Evolutionary conservation across 1,140 invertebrate genomes (phyloP), one percentile per base, ranked within the genome.

Genomic region (Macrocentrus cingulum): DNA sequence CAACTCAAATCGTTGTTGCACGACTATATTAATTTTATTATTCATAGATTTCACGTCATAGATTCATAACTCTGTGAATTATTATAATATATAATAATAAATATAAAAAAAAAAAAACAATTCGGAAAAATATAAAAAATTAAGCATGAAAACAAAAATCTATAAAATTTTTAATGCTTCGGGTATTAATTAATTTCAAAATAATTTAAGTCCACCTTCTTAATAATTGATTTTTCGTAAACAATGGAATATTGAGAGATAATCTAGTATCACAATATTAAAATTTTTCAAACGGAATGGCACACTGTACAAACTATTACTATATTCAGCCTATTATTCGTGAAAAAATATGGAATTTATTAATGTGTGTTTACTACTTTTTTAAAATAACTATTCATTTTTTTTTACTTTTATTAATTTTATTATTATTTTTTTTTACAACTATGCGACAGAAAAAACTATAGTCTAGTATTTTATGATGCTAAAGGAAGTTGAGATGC

Each of bases 221-320:
- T n/a, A n/a, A n/a, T 39, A 39, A n/a, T 39, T 39, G 36, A 39
- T n/a, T 15, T 42, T 44, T 37, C 22, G 45, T 56, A 45, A 56
- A 68, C 64, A 66, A 62, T 61, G 66, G 66, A 65, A 57, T 67
- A 61, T 66, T 64, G 52, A 60, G 65, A n/a, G n/a, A n/a, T 78
- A 78, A 76, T 73, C 76, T 78, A 78, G 72, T 79, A 79, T 79
- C 76, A 79, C 75, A 79, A 79, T 74, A 57, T 74, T 41, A 51
- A 62, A 60, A 72, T 67, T 71, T 76, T 70, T 62, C 66, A 71
- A 74, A 74, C 69, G 75, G 76, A 77, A 78, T 77, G 75, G 73
- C 74, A n/a, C n/a, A 74, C 73, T 72, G 51, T 48, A 61, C 39
- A 55, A 50, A 61, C 55, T n/a, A n/a, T n/a, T n/a, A n/a, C n/a